Conservation (phyloP, 2,113 vertebrate species). For the Syrmaticus mikado region DNA sequence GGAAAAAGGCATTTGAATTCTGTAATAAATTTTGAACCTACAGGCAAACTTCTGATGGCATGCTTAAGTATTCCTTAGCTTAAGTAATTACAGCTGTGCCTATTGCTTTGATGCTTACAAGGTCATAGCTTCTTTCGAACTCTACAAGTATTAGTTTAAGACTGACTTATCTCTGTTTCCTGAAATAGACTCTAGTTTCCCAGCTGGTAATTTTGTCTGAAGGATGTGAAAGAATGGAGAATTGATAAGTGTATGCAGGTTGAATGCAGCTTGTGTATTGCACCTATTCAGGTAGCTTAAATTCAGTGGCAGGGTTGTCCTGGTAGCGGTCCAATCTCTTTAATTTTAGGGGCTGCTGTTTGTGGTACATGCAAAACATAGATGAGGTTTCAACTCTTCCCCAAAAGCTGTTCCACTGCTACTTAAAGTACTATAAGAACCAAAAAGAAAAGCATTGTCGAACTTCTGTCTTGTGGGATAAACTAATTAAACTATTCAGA, state of each 20-base stretch:
- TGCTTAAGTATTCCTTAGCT: neutral
- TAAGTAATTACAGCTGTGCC: neutral
- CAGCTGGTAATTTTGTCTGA: slow-evolving; percentile 17
- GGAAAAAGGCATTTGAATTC: neutral
- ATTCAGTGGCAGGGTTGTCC: neutral
- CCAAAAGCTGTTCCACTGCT: neutral
- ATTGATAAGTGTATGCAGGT: neutral
- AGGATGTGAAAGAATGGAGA: slow-evolving; percentile 1
- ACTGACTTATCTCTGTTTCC: slow-evolving; percentile 3
- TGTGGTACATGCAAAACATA: neutral
- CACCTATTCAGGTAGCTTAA: neutral
- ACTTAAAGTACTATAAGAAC: neutral
- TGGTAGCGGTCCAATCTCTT: neutral
- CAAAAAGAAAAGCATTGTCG: neutral
- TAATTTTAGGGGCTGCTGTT: neutral
- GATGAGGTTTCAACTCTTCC: neutral
- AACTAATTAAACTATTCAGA: neutral
- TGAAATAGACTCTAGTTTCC: slow-evolving; percentile 42
- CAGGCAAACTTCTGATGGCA: neutral
- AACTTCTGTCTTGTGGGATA: neutral
- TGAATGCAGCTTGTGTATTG: neutral
- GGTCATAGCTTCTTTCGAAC: slow-evolving; percentile 40
- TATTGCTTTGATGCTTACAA: slow-evolving; percentile 13
- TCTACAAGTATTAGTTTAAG: slow-evolving; percentile 15
- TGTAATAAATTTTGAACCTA: neutral